phyloP scores from a whole-genome alignment of 2,888 invertebrate genomes.

The Parochlus steinenii region DNA sequence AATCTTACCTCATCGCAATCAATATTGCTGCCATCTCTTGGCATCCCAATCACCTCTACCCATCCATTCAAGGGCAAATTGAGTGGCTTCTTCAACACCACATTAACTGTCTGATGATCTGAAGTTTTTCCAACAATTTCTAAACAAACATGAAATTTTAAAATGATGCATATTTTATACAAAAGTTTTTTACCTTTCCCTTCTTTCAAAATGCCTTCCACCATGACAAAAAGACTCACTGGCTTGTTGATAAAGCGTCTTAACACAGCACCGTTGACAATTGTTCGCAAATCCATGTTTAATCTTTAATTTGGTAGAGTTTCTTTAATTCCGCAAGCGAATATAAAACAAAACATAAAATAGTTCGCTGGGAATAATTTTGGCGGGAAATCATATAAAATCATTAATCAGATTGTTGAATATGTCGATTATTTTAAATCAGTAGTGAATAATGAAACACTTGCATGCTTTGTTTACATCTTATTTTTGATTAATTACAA shows the following conservation, averaged over 20 bases:
- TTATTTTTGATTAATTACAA: too few species aligned
- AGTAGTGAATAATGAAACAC: too few species aligned
- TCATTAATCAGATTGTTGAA: too few species aligned
- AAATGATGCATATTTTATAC: slow-evolving; percentile 5
- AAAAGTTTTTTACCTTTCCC: too few species aligned
- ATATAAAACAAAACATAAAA: too few species aligned
- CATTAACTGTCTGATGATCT: slow-evolving; percentile 6
- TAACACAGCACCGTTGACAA: background rate
- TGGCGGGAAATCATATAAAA: too few species aligned
- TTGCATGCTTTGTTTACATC: too few species aligned
- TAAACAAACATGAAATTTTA: background rate
- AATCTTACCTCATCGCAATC: slow-evolving; percentile 7
- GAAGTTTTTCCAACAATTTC: slow-evolving; percentile 11
- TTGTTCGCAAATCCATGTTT: too few species aligned
- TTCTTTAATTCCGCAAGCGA: too few species aligned
- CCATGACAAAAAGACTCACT: slow-evolving; percentile 2
- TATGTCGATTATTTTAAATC: too few species aligned
- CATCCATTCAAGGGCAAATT: slow-evolving; percentile 12
- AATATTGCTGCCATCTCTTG: slow-evolving; percentile 1
- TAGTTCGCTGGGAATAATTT: too few species aligned
- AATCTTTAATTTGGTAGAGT: too few species aligned
- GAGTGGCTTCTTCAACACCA: slow-evolving; percentile 1
- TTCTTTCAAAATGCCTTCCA: background rate
- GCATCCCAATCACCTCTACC: slow-evolving; percentile 12
- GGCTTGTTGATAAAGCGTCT: slow-evolving; percentile 2